Evolutionary conservation across 2,888 invertebrate species (phyloP).

Genomic region (Hemicrepidius hirtus): DNA sequence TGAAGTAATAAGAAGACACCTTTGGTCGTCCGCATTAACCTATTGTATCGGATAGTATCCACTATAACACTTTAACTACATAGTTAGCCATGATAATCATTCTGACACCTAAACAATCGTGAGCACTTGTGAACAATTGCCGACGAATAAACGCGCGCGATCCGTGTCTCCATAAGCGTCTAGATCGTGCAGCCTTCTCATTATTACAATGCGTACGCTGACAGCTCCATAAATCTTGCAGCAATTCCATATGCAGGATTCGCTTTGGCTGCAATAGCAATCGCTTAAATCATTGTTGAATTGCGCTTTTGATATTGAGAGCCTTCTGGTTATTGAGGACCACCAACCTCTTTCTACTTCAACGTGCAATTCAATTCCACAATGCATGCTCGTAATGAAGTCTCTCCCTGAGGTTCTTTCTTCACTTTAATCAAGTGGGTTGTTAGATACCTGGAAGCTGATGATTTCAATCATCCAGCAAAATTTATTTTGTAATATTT

Average conservation of each 20-base stretch:
- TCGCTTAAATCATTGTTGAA: conserved; percentile 56
- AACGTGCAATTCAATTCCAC: conserved; percentile 23
- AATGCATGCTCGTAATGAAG: conserved; percentile 27
- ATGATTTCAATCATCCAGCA: too few relatives aligned
- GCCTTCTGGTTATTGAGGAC: conserved; percentile 37
- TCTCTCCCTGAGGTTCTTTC: conserved; percentile 2
- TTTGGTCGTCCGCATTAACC: conserved; percentile 34
- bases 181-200: conserved; percentile 60
- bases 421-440: not conserved
- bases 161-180: conserved; percentile 60
- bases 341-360: conserved; percentile 31
- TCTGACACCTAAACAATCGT: conserved; percentile 59
- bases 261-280: conserved; percentile 52
- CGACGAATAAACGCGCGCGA: conserved; percentile 54
- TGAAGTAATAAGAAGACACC: conserved; percentile 38
- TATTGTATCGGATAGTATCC: conserved; percentile 44
- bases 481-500: too few relatives aligned
- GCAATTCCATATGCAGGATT: conserved; percentile 56
- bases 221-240: conserved; percentile 60
- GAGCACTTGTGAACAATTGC: conserved; percentile 55
- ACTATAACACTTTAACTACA: conserved; percentile 52
- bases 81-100: conserved; percentile 57
- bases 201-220: conserved; percentile 62
- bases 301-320: conserved; percentile 45
- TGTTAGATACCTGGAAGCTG: not conserved